Percentiles rank a stretch among this genome's conserved stretches.
Conservation (phyloP, 2,113 vertebrate species). For the Accipiter virgatus region DNA sequence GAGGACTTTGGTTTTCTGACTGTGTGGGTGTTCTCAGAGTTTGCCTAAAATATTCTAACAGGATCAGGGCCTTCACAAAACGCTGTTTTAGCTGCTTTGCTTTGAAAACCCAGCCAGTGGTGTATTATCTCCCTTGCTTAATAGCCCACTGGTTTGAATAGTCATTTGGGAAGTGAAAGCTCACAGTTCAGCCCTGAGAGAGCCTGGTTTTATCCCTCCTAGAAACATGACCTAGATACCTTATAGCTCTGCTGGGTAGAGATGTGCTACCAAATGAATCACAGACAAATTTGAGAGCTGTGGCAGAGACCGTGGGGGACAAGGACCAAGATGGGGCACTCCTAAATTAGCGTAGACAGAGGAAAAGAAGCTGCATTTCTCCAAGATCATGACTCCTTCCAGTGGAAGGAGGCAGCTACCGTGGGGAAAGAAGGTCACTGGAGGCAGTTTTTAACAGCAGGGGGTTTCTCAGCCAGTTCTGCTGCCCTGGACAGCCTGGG, state of each 20-base stretch:
- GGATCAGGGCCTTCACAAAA: conserved; percentile 2
- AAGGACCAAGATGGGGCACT: background rate
- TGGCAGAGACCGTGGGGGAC: background rate
- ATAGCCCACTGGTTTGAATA: conserved; percentile 29
- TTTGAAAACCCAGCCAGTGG: conserved; percentile 32
- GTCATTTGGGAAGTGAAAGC: conserved; percentile 55
- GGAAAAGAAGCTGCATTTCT: background rate
- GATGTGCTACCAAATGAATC: background rate
- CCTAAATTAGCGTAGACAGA: background rate
- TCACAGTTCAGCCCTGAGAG: conserved; percentile 9
- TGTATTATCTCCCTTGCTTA: background rate
- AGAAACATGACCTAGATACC: conserved; percentile 49
- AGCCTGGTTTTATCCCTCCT: conserved; percentile 18
- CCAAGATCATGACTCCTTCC: background rate
- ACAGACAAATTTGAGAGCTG: background rate
- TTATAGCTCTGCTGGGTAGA: background rate
- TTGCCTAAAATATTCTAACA: conserved; percentile 39
- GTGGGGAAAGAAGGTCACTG: background rate
- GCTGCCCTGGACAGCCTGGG: background rate
- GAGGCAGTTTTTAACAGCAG: background rate
- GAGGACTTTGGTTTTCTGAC: conserved; percentile 7
- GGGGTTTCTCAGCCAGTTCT: background rate
- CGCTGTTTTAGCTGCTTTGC: conserved; percentile 21
- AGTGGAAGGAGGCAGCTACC: background rate
- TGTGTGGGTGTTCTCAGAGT: background rate